Conservation (phyloP, 2,797 vertebrate genomes). For the Australoheros facetus region DNA sequence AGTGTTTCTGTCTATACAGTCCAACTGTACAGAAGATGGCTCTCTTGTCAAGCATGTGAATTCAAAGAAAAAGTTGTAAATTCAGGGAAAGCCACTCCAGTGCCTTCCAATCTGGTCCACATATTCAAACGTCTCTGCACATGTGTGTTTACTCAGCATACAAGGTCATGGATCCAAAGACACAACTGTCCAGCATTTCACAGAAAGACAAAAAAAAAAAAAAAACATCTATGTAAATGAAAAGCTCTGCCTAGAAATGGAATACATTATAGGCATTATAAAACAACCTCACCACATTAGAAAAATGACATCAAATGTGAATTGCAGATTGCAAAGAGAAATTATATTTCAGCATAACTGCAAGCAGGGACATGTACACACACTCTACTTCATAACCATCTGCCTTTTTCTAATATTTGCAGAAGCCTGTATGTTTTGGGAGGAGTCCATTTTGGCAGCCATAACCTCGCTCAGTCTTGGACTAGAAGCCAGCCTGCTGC, state of each 20-base stretch:
- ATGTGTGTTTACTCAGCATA: slow-evolving; percentile 18
- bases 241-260: not conserved
- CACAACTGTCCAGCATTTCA: not conserved
- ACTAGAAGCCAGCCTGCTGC: slow-evolving; percentile 4
- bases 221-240: not conserved
- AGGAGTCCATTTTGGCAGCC: slow-evolving; percentile 44
- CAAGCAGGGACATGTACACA: not conserved
- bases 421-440: slow-evolving; percentile 35
- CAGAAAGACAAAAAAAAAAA: not conserved
- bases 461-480: slow-evolving; percentile 31
- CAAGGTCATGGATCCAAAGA: slow-evolving; percentile 33
- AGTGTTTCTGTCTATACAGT: not conserved
- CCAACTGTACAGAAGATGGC: slow-evolving; percentile 1
- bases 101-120: slow-evolving; percentile 14
- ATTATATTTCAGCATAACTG: not conserved
- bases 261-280: not conserved
- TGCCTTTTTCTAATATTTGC: slow-evolving; percentile 26
- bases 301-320: not conserved
- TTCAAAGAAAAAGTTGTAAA: slow-evolving; percentile 37
- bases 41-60: slow-evolving; percentile 6
- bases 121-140: slow-evolving; percentile 7
- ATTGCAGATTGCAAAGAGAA: not conserved
- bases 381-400: slow-evolving; percentile 7
- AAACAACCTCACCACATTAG: not conserved
- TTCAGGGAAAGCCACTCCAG: slow-evolving; percentile 32